These are phyloP conservation scores for Paramuricea clavata DNA, from an alignment of 92 coral and sea anemone species.

Conservation along the genomic window DNA sequence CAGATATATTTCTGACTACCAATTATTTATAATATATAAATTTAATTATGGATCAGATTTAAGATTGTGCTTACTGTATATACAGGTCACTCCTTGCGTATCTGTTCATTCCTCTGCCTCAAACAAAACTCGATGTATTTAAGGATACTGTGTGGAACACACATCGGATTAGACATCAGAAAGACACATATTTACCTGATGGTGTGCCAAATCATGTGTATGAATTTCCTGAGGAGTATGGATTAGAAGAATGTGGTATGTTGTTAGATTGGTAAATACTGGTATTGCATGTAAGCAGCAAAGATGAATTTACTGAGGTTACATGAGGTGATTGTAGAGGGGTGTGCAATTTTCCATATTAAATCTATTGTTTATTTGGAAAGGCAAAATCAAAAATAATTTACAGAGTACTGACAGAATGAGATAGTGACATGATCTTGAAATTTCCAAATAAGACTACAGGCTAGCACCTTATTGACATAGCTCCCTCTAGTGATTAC, in stretches of 20 bases:
- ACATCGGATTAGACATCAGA: conserved; percentile 36
- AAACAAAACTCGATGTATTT: conserved; percentile 8
- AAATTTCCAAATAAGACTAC: too few species aligned
- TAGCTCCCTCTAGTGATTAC: too few species aligned
- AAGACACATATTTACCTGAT: conserved; percentile 32
- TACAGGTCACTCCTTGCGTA: conserved; percentile 36
- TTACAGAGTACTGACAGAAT: too few species aligned
- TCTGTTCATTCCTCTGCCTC: conserved; percentile 15
- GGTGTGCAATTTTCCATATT: neutral
- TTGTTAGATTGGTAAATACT: neutral
- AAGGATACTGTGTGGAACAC: conserved; percentile 33
- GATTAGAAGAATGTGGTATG: conserved; percentile 37
- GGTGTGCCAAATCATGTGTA: conserved; percentile 34
- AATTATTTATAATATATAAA: too few species aligned
- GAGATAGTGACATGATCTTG: too few species aligned
- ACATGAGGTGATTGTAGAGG: neutral
- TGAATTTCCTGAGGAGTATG: conserved; percentile 28
- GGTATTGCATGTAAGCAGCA: conserved; percentile 12
- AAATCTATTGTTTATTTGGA: too few species aligned
- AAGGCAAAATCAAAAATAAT: neutral
- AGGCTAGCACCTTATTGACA: too few species aligned
- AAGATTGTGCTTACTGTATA: neutral
- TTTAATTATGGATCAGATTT: neutral
- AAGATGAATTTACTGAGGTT: neutral
- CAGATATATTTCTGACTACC: neutral